Evolutionary conservation across 2,113 vertebrate species (phyloP).

Genomic region (Lepus europaeus): DNA sequence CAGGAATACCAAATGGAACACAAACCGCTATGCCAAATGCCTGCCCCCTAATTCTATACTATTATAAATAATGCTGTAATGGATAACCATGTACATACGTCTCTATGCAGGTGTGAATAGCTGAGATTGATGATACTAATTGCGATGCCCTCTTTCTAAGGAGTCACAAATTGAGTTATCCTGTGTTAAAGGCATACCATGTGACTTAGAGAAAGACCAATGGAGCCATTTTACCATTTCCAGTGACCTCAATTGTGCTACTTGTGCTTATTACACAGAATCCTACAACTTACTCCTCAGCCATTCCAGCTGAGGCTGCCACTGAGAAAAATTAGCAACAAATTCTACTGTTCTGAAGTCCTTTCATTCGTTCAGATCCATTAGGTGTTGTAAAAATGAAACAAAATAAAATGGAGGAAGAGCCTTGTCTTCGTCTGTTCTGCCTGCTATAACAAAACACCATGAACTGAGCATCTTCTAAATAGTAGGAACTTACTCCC

Average conservation of each 20-base stretch:
- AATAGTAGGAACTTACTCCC: background rate
- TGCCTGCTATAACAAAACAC: background rate
- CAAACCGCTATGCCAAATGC: too few relatives aligned
- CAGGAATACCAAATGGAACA: too few relatives aligned
- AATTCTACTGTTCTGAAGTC: background rate
- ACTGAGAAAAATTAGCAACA: background rate
- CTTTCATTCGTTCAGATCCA: background rate
- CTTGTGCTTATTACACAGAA: background rate
- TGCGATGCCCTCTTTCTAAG: background rate
- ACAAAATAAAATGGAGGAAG: background rate
- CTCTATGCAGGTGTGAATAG: slow-evolving; percentile 23
- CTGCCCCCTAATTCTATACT: background rate
- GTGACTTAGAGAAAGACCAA: background rate
- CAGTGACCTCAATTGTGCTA: background rate
- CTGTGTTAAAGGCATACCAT: background rate
- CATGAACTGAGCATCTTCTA: background rate
- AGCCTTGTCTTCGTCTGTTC: background rate
- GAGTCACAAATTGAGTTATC: background rate
- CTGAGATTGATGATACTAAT: background rate
- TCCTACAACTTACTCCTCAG: background rate
- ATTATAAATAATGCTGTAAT: background rate
- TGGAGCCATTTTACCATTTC: slow-evolving; percentile 16
- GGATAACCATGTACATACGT: background rate
- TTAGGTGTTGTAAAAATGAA: background rate
- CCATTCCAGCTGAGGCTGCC: background rate